A percentile compares a stretch with the other conserved stretches of the same genome.
phyloP scores from a whole-genome alignment of 1,140 invertebrate species.

The Caenorhabditis tropicalis region DNA sequence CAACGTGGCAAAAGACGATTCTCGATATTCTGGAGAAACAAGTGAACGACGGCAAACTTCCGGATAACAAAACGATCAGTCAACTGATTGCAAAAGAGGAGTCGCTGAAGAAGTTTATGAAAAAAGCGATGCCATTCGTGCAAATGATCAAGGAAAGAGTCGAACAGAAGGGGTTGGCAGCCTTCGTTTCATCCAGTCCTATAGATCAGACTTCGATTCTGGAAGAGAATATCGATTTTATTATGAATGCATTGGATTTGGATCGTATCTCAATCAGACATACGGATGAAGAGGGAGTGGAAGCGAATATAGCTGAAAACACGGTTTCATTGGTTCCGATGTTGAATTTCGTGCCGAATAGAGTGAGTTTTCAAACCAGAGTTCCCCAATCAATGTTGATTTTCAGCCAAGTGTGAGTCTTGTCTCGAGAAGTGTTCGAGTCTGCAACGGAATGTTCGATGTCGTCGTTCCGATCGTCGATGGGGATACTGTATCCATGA shows the following conservation, averaged over 20 bases:
- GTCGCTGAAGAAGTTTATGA: conserved; percentile 86
- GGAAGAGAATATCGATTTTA: conserved; percentile 81
- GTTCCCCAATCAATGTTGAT: neutral
- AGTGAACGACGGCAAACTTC: conserved; percentile 76
- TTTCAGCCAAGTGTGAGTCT: conserved; percentile 38
- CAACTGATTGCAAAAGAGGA: conserved; percentile 78
- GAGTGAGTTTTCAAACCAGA: neutral
- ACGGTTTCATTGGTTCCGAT: conserved; percentile 88
- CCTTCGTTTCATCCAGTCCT: conserved; percentile 39
- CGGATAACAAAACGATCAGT: conserved; percentile 90
- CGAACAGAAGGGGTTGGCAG: conserved; percentile 42
- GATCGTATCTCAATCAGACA: conserved; percentile 81
- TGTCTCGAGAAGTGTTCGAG: conserved; percentile 40
- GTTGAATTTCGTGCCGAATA: conserved; percentile 76
- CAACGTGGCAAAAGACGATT: conserved; percentile 88
- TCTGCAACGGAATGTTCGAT: conserved; percentile 51
- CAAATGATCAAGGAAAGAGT: conserved; percentile 76
- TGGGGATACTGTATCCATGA: conserved; percentile 38
- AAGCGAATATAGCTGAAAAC: conserved; percentile 86
- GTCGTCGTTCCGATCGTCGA: conserved; percentile 40
- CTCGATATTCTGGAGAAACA: conserved; percentile 80
- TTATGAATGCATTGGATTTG: conserved; percentile 86
- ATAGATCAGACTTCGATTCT: conserved; percentile 77
- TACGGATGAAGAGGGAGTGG: conserved; percentile 79
- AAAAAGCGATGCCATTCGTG: conserved; percentile 96